Evolutionary conservation across 2,888 invertebrate genomes (phyloP), one percentile per base, ranked within the genome.

Genomic region (Scaeva pyrastri): DNA sequence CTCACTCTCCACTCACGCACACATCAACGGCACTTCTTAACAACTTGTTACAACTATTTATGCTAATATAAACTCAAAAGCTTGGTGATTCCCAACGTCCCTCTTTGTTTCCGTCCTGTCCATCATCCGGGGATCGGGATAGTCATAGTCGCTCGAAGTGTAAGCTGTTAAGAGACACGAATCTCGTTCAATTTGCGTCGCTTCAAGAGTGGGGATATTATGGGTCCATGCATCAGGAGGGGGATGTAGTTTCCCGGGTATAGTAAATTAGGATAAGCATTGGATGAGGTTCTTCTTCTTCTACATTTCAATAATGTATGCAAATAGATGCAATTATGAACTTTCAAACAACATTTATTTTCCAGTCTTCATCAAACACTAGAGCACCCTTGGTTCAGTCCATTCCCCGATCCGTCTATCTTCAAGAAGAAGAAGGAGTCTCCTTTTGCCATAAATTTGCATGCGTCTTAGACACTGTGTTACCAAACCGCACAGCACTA

Each of bases 301-400:
- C 81, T 86, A 16, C 31, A 56, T 56, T 36, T 56, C 85, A 81
- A 81, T 86, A 87, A 87, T 87, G 66, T 87, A 87, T 87, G 86
- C 82, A 87, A 87, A 87, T 87, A 82, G 82, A 87, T 87, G 86
- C 82, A 87, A 87, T 87, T 87, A 87, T 87, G 86, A 87, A 87
- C 86, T 87, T 82, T 82, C 86, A 71, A 87, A 82, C 81, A 87
- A 78, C 86, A 87, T 87, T 87, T 87, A 87, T 87, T 87, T 78
- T 87, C 77, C 82, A 60, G 77, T 78, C 86, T 77, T 87, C 82
- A 82, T 87, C 82, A 82, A 87, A 60, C 74, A 82, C 76, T 60
- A 62, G 74, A 74, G 74, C 39, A 58, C 23, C 26, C 43, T 43
- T 43, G 16, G 62, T 23, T 43, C 11, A 23, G 31, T 23, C 45